Evolutionary conservation across 2,113 vertebrate species (phyloP), one percentile per base, ranked within the genome.

Genomic region (Genyomyrus donnyi): DNA sequence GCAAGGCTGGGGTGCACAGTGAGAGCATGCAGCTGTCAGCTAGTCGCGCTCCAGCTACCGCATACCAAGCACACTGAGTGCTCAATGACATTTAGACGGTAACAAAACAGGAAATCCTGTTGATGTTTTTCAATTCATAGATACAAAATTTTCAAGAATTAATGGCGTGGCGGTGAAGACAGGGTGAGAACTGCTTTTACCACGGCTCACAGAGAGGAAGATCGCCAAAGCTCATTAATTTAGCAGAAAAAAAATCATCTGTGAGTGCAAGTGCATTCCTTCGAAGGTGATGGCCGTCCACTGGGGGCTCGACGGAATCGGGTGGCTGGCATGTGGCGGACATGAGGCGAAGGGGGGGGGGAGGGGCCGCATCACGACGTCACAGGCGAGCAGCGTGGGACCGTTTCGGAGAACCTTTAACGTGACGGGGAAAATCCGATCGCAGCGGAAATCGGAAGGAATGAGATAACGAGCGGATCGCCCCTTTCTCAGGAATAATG

Each of bases 61-160:
- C 66, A 50, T 24, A 11, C n/a, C 42, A 77, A 19, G 58, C n/a
- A 77, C 62, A 70, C 31, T 46, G 66, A 70, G 88, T 35, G 45
- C 88, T 83, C 48, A 42, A 88, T 95, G 95, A 96, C 95, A 95
- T 96, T 96, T 96, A 95, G 77, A 92, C 50, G 91, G 91, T 90
- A 83, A 94, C 90, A 95, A 95, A 95, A 96, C 95, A 96, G 94
- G 95, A 96, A 94, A 96, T 95, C 95, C 94, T 96, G 93, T 85
- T 85, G 31, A 45, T 93, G 93, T 91, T 92, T 92, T 74, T 94
- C 89, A 93, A 94, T 91, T 93, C 90, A 88, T 92, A 89, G 92
- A 92, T 91, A 91, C 84, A 89, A 85, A 48, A 88, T 93, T 93
- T 48, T 92, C 21, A 62, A 88, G 87, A 88, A 88, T 88, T 58